Conservation (phyloP, 2,113 vertebrate genomes). For the Vanacampus margaritifer region DNA sequence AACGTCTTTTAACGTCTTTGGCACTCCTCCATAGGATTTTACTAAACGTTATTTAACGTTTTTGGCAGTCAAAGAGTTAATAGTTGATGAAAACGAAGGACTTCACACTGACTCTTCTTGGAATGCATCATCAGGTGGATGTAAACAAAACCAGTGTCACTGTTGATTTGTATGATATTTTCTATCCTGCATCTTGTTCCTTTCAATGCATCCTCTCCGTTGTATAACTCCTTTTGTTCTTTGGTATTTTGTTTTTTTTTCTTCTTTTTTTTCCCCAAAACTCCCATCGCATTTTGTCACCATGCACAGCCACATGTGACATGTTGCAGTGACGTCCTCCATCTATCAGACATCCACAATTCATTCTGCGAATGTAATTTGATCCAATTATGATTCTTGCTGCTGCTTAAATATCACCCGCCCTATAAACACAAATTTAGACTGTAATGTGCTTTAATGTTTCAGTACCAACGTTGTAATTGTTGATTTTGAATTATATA, state of each 20-base stretch:
- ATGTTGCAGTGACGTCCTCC: constrained; percentile 21
- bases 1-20: too few relatives aligned
- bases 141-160: constrained; percentile 70
- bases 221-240: constrained; percentile 36
- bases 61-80: too few relatives aligned
- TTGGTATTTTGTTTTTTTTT: constrained; percentile 7
- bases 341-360: constrained; percentile 18
- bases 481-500: neutral
- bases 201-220: constrained; percentile 49
- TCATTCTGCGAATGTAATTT: constrained; percentile 17
- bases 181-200: constrained; percentile 56
- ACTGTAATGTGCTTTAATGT: neutral
- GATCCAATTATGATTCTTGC: neutral
- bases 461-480: neutral
- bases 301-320: constrained; percentile 41
- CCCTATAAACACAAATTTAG: neutral
- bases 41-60: too few relatives aligned
- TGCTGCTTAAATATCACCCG: neutral
- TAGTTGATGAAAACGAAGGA: neutral
- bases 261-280: neutral
- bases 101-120: constrained; percentile 43
- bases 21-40: too few relatives aligned
- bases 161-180: constrained; percentile 43
- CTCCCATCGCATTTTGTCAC: constrained; percentile 26
- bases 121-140: constrained; percentile 65